Evolutionary conservation across 2,888 invertebrate species (phyloP).

Genomic region (Trissolcus japonicus): DNA sequence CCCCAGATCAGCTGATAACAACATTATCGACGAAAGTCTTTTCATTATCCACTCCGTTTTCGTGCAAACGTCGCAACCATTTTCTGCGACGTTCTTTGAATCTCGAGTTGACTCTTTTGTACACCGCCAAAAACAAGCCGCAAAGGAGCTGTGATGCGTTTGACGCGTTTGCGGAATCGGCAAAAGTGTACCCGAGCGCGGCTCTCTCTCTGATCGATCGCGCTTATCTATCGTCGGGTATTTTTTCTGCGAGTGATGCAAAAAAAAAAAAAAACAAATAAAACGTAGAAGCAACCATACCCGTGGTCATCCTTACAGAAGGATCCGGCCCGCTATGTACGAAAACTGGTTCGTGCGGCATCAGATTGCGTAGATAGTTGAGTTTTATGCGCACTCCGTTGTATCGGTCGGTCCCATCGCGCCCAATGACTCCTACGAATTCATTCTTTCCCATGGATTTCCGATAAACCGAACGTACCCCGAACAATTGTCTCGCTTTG

Average conservation of each 20-base stretch:
- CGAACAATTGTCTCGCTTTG: conserved; percentile 52
- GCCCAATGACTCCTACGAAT: conserved; percentile 72
- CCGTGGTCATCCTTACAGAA: conserved; percentile 61
- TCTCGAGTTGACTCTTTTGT: not conserved
- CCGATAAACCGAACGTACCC: conserved; percentile 62
- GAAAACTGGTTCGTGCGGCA: conserved; percentile 75
- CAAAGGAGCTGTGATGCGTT: conserved; percentile 3
- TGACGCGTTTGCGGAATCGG: conserved; percentile 42
- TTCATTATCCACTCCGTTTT: conserved; percentile 66
- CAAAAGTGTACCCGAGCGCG: conserved; percentile 14
- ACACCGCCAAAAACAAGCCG: too few species aligned
- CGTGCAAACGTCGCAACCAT: conserved; percentile 16
- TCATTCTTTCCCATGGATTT: conserved; percentile 72
- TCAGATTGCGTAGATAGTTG: conserved; percentile 74
- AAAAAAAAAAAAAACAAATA: too few species aligned
- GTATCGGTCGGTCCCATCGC: conserved; percentile 72
- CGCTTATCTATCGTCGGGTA: conserved; percentile 52
- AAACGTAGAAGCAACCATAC: conserved; percentile 52
- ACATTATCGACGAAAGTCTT: conserved; percentile 70
- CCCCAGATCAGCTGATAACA: conserved; percentile 75
- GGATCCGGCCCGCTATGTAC: conserved; percentile 62
- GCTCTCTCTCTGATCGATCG: conserved; percentile 59
- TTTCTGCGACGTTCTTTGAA: not conserved
- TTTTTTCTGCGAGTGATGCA: conserved; percentile 40
- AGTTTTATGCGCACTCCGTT: conserved; percentile 69